Conservation (phyloP, 2,113 vertebrate species). For the Heterotis niloticus region DNA sequence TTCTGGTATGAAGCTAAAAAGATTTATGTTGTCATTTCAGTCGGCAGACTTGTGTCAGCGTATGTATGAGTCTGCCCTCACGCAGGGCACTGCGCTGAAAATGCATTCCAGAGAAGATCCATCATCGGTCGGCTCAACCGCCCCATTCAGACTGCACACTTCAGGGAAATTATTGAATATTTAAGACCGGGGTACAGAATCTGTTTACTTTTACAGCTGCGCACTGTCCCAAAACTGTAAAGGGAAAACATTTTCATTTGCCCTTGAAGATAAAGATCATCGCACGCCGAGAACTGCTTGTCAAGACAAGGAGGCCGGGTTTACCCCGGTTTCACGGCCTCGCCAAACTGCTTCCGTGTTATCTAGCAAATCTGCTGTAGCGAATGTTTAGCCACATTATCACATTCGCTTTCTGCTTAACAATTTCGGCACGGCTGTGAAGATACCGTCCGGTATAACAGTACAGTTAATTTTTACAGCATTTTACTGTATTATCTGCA, state of each 20-base stretch:
- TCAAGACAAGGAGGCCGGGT: neutral
- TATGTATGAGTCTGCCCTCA: neutral
- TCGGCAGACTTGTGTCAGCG: neutral
- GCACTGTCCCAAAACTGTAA: neutral
- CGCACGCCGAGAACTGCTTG: neutral
- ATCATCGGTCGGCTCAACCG: neutral
- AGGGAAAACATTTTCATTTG: neutral
- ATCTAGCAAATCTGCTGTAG: neutral
- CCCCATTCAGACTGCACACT: neutral
- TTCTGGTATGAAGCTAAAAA: neutral
- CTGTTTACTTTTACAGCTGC: neutral
- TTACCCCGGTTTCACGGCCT: too few relatives aligned
- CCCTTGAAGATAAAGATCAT: neutral
- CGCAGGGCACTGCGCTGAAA: neutral
- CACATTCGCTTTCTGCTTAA: neutral
- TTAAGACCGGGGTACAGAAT: neutral
- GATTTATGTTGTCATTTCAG: neutral
- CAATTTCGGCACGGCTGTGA: neutral
- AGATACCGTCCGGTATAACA: neutral
- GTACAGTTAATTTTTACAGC: conserved; percentile 3
- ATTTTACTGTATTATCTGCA: too few relatives aligned
- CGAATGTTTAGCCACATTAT: conserved; percentile 1
- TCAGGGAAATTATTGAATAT: neutral
- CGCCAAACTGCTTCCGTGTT: neutral
- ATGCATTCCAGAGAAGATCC: neutral